These are phyloP conservation scores for Scyliorhinus canicula DNA, from an alignment of 2,797 vertebrate genomes.

Conservation along the genomic window DNA sequence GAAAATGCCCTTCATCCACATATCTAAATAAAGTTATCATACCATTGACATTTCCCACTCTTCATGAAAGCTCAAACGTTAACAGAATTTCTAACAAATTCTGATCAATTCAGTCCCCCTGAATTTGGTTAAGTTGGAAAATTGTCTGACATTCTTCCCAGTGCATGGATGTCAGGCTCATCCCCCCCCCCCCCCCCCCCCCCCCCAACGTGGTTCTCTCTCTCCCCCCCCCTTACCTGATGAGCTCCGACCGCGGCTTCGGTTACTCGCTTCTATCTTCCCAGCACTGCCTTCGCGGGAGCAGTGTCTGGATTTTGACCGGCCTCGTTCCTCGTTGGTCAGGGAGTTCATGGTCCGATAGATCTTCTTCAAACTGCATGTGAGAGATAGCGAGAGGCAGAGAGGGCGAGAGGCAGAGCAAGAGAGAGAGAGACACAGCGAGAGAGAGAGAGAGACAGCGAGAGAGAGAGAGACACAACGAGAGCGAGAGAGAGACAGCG, in stretches of 20 bases:
- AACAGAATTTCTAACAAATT: not conserved
- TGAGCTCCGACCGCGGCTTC: slow-evolving; percentile 47
- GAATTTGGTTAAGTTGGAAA: not conserved
- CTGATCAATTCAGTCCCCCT: not conserved
- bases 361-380: slow-evolving; percentile 64
- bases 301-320: slow-evolving; percentile 60
- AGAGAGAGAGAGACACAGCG: not conserved
- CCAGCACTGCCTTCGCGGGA: slow-evolving; percentile 49
- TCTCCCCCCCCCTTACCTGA: slow-evolving; percentile 44
- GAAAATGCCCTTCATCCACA: too few species aligned
- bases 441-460: too few species aligned
- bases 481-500: too few species aligned
- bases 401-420: too few species aligned
- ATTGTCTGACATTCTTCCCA: not conserved
- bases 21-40: too few species aligned
- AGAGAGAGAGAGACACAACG: too few species aligned
- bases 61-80: not conserved
- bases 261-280: slow-evolving; percentile 47
- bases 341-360: slow-evolving; percentile 61
- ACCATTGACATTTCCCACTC: not conserved
- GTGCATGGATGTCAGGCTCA: not conserved
- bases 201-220: too few species aligned
- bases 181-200: too few species aligned
- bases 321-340: slow-evolving; percentile 57
- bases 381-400: not conserved